Conservation (phyloP, 1,140 invertebrate species). For the Bicyclus anynana region DNA sequence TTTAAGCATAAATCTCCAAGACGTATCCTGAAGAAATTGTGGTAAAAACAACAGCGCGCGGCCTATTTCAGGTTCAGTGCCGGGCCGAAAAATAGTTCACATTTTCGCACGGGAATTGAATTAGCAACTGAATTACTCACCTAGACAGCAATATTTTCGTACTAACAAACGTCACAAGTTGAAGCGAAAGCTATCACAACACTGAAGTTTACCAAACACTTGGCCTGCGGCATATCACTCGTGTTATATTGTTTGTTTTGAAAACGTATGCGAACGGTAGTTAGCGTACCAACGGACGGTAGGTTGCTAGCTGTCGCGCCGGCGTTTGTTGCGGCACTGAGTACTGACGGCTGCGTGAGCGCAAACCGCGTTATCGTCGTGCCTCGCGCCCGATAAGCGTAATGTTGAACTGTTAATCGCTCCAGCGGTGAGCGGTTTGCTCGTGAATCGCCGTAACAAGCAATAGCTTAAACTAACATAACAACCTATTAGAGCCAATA, state of each 20-base stretch:
- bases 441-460: conserved; percentile 5
- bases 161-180: conserved; percentile 34
- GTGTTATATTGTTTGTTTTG: conserved; percentile 51
- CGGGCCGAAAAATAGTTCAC: background rate
- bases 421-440: conserved; percentile 7
- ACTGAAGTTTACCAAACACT: conserved; percentile 61
- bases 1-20: conserved; percentile 3
- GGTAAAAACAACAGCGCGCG: background rate
- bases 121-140: conserved; percentile 3
- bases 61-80: background rate
- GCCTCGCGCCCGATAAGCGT: conserved; percentile 58
- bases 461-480: background rate
- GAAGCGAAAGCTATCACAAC: conserved; percentile 55
- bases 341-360: conserved; percentile 48
- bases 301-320: conserved; percentile 37
- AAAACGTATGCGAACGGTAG: conserved; percentile 43
- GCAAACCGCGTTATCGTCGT: conserved; percentile 57
- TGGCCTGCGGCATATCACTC: conserved; percentile 49
- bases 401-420: conserved; percentile 36
- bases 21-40: too few species aligned
- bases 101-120: background rate
- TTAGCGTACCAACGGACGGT: conserved; percentile 26
- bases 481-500: background rate
- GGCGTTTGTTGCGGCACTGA: conserved; percentile 50
- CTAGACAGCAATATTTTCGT: conserved; percentile 15